Conservation (phyloP, 2,113 vertebrate genomes). For the Melanotaenia duboulayi region DNA sequence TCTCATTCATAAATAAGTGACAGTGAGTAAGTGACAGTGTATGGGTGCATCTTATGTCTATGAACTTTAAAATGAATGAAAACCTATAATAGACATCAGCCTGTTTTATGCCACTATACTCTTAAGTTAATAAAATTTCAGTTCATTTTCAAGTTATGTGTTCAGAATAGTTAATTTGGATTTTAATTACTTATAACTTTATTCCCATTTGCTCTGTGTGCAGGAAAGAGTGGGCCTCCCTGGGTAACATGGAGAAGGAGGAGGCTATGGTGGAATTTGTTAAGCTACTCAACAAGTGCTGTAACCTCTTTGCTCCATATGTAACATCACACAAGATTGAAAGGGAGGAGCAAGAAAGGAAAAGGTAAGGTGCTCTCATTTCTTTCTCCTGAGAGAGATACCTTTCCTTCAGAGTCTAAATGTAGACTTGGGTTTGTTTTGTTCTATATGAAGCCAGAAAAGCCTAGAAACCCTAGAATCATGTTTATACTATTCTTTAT, state of each 20-base stretch:
- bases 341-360: constrained; percentile 95
- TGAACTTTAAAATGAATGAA: neutral
- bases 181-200: neutral
- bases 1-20: neutral
- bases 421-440: neutral
- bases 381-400: neutral
- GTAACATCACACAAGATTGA: constrained; percentile 97
- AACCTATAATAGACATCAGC: neutral
- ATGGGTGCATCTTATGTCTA: neutral
- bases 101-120: neutral
- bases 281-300: constrained; percentile 92
- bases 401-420: constrained; percentile 6
- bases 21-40: neutral
- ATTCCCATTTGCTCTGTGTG: constrained; percentile 7
- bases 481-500: neutral
- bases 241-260: constrained; percentile 92
- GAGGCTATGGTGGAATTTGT: constrained; percentile 98
- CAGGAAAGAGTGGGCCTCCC: constrained; percentile 95
- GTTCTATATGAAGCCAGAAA: neutral
- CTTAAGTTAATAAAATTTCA: no score
- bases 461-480: neutral
- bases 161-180: neutral
- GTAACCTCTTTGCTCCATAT: constrained; percentile 94
- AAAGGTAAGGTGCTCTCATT: constrained; percentile 82
- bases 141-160: neutral